A percentile compares a stretch with the other conserved stretches of the same genome.
These are phyloP conservation scores for Pilophorus perplexus DNA, from an alignment of 2,888 invertebrate species.

Conservation along the genomic window DNA sequence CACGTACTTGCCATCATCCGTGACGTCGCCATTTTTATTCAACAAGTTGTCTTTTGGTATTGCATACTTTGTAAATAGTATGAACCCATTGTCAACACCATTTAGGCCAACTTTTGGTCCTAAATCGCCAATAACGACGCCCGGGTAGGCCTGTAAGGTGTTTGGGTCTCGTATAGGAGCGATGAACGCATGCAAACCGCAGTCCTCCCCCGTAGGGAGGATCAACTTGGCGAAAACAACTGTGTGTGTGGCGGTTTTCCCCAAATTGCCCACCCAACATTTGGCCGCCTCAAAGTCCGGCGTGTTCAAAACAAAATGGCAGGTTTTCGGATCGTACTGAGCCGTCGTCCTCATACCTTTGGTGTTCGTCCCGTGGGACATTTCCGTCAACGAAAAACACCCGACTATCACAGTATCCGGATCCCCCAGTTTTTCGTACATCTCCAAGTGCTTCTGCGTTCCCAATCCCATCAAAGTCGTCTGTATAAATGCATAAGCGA, in stretches of 20 bases:
- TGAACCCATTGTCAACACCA: slow-evolving; percentile 91
- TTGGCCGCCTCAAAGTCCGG: slow-evolving; percentile 95
- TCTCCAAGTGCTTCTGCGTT: slow-evolving; percentile 49
- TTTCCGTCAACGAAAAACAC: slow-evolving; percentile 87
- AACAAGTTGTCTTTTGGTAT: slow-evolving; percentile 81
- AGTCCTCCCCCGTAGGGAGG: slow-evolving; percentile 71
- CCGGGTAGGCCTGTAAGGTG: slow-evolving; percentile 69
- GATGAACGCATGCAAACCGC: slow-evolving; percentile 86
- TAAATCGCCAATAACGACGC: slow-evolving; percentile 85
- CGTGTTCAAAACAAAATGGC: slow-evolving; percentile 83
- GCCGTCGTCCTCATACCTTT: slow-evolving; percentile 88
- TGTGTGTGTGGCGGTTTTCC: slow-evolving; percentile 80
- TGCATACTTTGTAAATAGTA: slow-evolving; percentile 82
- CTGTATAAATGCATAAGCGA: slow-evolving; percentile 56
- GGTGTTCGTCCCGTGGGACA: slow-evolving; percentile 92
- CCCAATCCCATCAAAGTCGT: slow-evolving; percentile 55
- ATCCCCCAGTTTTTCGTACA: slow-evolving; percentile 15
- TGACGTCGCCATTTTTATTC: slow-evolving; percentile 86
- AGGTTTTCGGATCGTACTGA: slow-evolving; percentile 71
- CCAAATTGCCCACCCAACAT: slow-evolving; percentile 93
- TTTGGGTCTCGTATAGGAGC: slow-evolving; percentile 76
- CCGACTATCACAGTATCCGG: slow-evolving; percentile 58
- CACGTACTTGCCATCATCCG: slow-evolving; percentile 80
- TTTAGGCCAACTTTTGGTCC: slow-evolving; percentile 90
- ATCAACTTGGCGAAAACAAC: slow-evolving; percentile 84